These are phyloP conservation scores for Denticeps clupeoides DNA, from an alignment of 2,797 vertebrate species.

Conservation along the genomic window DNA sequence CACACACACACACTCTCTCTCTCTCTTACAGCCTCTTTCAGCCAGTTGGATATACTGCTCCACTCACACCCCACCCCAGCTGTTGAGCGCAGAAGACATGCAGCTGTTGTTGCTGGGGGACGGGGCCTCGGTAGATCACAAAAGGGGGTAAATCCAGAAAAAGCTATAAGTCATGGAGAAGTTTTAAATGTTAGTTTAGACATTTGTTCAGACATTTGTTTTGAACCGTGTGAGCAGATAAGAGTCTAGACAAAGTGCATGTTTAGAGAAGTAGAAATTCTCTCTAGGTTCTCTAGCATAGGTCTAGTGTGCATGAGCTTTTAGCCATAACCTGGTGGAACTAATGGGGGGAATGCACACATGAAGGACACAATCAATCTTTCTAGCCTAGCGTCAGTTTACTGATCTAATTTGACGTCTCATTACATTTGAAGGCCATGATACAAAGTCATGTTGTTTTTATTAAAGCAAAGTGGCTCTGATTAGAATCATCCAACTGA, in stretches of 20 bases:
- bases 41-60: background rate
- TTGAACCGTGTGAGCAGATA: too few species aligned
- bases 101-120: background rate
- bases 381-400: background rate
- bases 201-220: too few species aligned
- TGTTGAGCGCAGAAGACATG: background rate
- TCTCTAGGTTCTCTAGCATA: too few species aligned
- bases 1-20: background rate
- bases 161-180: slow-evolving; percentile 1
- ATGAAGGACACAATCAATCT: slow-evolving; percentile 1
- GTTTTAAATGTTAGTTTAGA: background rate
- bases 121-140: background rate
- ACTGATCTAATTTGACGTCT: slow-evolving; percentile 10
- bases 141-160: too few species aligned
- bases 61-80: background rate
- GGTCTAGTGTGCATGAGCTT: too few species aligned
- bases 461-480: background rate
- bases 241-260: too few species aligned
- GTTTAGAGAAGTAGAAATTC: too few species aligned
- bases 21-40: background rate
- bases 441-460: slow-evolving; percentile 7
- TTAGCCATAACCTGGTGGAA: too few species aligned
- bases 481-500: slow-evolving; percentile 1
- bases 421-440: slow-evolving; percentile 4
- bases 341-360: slow-evolving; percentile 3